Conservation (phyloP, 2,888 invertebrate species). For the Mongoloraphidia duomilia region DNA sequence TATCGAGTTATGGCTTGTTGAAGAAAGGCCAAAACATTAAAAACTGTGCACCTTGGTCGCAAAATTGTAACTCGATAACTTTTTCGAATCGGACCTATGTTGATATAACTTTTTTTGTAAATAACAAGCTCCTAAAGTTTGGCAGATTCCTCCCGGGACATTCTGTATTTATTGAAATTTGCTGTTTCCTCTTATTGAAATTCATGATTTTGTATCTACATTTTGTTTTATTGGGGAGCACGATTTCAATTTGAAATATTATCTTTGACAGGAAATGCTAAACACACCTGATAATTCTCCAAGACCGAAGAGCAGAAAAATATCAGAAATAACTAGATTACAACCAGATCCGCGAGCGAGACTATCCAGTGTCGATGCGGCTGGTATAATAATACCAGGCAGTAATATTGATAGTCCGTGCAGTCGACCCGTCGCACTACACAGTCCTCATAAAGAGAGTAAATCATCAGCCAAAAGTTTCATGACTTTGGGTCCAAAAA, state of each 20-base stretch:
- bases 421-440: conserved; percentile 42
- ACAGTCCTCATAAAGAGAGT: conserved; percentile 48
- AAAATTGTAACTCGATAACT: too few relatives aligned
- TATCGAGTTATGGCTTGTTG: too few relatives aligned
- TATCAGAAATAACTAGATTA: conserved; percentile 51
- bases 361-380: conserved; percentile 60
- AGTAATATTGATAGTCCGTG: conserved; percentile 26
- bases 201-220: not conserved
- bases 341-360: conserved; percentile 56
- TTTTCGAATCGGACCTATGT: too few relatives aligned
- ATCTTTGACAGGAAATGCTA: conserved; percentile 40
- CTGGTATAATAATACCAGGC: conserved; percentile 4
- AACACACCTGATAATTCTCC: conserved; percentile 68
- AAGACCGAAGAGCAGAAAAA: conserved; percentile 48
- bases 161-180: not conserved
- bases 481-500: conserved; percentile 80
- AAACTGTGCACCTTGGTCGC: too few relatives aligned
- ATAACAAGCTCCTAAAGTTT: too few relatives aligned
- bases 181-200: not conserved
- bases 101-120: too few relatives aligned
- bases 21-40: too few relatives aligned
- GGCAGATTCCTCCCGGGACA: too few relatives aligned
- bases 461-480: conserved; percentile 43
- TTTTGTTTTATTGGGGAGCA: not conserved
- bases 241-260: conserved; percentile 32